A percentile compares a stretch with the other conserved stretches of the same genome.
Evolutionary conservation across 2,888 invertebrate species (phyloP).

Genomic region (Lathronympha strigana): DNA sequence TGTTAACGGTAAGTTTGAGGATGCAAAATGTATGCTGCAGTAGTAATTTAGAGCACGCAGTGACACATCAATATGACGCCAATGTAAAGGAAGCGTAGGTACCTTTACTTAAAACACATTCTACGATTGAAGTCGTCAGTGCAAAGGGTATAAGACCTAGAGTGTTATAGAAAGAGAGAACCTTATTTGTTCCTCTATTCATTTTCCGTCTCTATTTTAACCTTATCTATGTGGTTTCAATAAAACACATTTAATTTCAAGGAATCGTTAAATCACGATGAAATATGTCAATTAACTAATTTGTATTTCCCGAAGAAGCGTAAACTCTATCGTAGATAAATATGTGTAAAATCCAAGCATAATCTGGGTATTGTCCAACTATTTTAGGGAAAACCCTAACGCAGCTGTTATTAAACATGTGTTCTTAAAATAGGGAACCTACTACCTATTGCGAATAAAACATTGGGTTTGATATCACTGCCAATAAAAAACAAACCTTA

Average conservation of each 20-base stretch:
- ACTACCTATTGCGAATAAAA: neutral
- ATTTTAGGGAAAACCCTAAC: neutral
- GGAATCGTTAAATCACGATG: neutral
- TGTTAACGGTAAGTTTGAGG: constrained; percentile 14
- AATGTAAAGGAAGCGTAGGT: neutral
- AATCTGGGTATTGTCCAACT: neutral
- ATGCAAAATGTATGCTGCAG: neutral
- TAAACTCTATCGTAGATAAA: neutral
- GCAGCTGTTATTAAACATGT: neutral
- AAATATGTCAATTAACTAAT: neutral
- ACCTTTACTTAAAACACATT: neutral
- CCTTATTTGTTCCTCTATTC: neutral
- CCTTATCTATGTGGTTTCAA: too few relatives aligned
- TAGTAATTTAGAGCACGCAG: neutral
- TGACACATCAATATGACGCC: constrained; percentile 4
- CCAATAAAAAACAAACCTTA: too few relatives aligned
- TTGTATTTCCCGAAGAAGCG: neutral
- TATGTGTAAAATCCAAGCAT: constrained; percentile 5
- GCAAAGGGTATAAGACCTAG: neutral
- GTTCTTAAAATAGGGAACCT: too few relatives aligned
- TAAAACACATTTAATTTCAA: neutral
- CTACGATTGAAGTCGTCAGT: neutral
- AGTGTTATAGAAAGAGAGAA: neutral
- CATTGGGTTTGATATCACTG: too few relatives aligned
- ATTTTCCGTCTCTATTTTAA: too few relatives aligned